These are phyloP conservation scores for Autographa gamma DNA, from an alignment of 2,888 invertebrate species.

Conservation along the genomic window DNA sequence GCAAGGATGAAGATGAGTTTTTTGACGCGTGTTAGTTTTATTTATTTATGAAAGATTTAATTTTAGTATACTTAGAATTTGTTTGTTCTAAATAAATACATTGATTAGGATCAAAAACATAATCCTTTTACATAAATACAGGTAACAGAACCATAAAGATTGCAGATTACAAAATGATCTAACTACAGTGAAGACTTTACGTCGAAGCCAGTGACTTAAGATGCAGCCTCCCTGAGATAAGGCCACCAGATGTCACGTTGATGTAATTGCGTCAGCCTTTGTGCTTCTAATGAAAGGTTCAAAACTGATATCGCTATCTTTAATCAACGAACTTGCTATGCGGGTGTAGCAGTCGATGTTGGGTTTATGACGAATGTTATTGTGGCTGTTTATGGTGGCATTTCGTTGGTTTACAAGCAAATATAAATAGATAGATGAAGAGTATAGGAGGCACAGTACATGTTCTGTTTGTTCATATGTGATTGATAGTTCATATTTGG, in stretches of 20 bases:
- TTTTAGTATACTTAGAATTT: too few species aligned
- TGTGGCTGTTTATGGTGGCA: constrained; percentile 22
- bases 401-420: constrained; percentile 1
- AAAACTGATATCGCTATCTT: constrained; percentile 87
- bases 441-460: too few species aligned
- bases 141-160: constrained; percentile 42
- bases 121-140: constrained; percentile 22
- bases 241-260: constrained; percentile 82
- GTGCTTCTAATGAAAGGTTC: constrained; percentile 86
- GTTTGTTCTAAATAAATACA: too few species aligned
- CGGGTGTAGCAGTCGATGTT: constrained; percentile 65
- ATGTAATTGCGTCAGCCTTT: constrained; percentile 86
- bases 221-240: constrained; percentile 86
- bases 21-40: too few species aligned
- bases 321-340: constrained; percentile 87
- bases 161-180: constrained; percentile 50
- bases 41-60: too few species aligned
- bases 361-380: constrained; percentile 25
- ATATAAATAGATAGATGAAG: too few species aligned
- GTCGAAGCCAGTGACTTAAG: constrained; percentile 70
- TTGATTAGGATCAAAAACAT: too few species aligned
- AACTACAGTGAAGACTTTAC: constrained; percentile 42
- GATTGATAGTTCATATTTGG: too few species aligned
- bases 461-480: too few species aligned
- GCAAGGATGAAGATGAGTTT: too few species aligned